Conservation (phyloP, 2,113 vertebrate species). For the Hemiprocne comata region DNA sequence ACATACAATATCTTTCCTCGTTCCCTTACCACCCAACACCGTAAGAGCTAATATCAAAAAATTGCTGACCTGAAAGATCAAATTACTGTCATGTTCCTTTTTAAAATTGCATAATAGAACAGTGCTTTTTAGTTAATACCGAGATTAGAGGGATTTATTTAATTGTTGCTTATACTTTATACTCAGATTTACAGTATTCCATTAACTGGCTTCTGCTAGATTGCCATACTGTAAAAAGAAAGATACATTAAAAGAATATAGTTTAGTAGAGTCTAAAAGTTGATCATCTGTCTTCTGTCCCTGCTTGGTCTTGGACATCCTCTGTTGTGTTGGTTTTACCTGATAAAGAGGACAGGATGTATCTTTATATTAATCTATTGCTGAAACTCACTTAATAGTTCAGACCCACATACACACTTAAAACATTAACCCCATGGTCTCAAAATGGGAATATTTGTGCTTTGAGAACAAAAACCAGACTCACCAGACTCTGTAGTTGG, state of each 20-base stretch:
- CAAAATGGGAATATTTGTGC: not conserved
- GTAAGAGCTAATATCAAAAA: not conserved
- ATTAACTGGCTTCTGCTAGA: not conserved
- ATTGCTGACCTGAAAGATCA: not conserved
- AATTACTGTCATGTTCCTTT: not conserved
- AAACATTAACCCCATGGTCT: not conserved
- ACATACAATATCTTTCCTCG: not conserved
- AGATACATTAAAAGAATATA: not conserved
- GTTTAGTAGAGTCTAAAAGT: not conserved
- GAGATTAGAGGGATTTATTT: not conserved
- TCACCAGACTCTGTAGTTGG: not conserved
- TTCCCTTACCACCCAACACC: not conserved
- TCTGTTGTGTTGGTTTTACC: not conserved
- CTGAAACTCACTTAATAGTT: not conserved
- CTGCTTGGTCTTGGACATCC: not conserved
- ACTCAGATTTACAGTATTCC: not conserved
- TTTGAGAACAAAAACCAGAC: not conserved
- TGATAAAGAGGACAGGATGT: not conserved
- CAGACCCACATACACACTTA: not conserved
- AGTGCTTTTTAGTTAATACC: not conserved
- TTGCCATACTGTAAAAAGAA: not conserved
- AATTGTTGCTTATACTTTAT: not conserved
- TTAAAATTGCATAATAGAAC: not conserved
- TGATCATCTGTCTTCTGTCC: not conserved
- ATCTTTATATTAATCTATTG: not conserved